Evolutionary conservation across 2,888 invertebrate genomes (phyloP).

Genomic region (Capitulum mitella): DNA sequence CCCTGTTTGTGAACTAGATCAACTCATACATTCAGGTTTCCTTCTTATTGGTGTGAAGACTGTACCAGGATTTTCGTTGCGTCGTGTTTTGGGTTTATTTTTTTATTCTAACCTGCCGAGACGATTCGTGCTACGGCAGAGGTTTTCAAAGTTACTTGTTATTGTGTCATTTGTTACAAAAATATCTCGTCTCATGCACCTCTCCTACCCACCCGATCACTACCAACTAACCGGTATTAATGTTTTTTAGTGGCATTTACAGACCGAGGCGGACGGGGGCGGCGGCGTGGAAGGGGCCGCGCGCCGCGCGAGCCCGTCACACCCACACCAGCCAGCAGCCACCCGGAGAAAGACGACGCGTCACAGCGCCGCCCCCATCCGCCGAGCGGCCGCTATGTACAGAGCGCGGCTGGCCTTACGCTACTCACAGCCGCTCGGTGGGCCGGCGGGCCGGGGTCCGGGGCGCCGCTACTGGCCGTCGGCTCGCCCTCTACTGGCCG

Average conservation of each 20-base stretch:
- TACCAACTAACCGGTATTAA: neutral
- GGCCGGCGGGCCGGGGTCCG: too few relatives aligned
- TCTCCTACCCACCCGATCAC: neutral
- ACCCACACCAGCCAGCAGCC: neutral
- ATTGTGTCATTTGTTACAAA: constrained; percentile 20
- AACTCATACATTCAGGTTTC: neutral
- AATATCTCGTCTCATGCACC: neutral
- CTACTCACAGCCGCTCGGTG: neutral
- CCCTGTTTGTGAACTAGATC: constrained; percentile 2
- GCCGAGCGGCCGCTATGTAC: neutral
- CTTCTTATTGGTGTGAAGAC: neutral
- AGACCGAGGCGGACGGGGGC: neutral
- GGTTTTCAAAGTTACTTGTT: constrained; percentile 1
- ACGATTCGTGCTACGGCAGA: neutral
- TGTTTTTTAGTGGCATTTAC: neutral
- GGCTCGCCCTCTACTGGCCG: too few relatives aligned
- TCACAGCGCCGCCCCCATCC: constrained; percentile 1
- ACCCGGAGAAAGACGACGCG: neutral
- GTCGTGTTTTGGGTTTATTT: constrained; percentile 19
- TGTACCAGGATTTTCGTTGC: neutral
- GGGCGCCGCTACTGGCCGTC: too few relatives aligned
- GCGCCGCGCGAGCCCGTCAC: neutral
- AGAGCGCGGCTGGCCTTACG: neutral
- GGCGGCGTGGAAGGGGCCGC: neutral
- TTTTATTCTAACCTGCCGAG: constrained; percentile 17